Conservation (phyloP, 2,113 vertebrate genomes). For the Puma concolor region DNA sequence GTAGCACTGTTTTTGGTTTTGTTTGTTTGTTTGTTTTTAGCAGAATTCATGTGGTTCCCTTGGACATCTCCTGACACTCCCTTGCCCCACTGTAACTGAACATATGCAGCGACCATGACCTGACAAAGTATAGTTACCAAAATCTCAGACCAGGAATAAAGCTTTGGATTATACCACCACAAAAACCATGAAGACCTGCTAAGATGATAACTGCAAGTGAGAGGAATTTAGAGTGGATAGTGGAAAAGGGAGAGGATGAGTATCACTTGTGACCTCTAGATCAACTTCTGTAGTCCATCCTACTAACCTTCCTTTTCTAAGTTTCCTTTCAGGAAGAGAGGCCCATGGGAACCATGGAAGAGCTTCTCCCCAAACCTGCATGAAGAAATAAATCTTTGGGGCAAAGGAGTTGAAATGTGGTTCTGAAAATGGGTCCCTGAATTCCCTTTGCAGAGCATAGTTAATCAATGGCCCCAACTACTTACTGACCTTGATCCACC, state of each 20-base stretch:
- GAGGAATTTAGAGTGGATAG: background rate
- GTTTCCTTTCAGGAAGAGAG: constrained; percentile 11
- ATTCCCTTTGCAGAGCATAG: background rate
- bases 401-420: background rate
- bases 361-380: background rate
- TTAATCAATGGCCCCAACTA: background rate
- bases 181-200: background rate
- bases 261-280: background rate
- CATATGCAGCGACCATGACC: background rate
- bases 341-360: background rate
- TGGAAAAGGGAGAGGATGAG: background rate
- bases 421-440: background rate
- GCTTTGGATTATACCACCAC: background rate
- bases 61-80: background rate
- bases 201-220: background rate
- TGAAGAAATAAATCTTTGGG: background rate
- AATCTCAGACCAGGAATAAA: background rate
- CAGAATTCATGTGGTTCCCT: background rate
- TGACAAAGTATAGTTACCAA: background rate
- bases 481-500: background rate
- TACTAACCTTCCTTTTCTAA: constrained; percentile 9
- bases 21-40: background rate
- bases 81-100: background rate
- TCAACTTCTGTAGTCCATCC: background rate
- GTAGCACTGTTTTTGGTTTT: background rate